Base-by-base conservation (phyloP, 1,140 invertebrate species). In the Drosophila sechellia region DNA sequence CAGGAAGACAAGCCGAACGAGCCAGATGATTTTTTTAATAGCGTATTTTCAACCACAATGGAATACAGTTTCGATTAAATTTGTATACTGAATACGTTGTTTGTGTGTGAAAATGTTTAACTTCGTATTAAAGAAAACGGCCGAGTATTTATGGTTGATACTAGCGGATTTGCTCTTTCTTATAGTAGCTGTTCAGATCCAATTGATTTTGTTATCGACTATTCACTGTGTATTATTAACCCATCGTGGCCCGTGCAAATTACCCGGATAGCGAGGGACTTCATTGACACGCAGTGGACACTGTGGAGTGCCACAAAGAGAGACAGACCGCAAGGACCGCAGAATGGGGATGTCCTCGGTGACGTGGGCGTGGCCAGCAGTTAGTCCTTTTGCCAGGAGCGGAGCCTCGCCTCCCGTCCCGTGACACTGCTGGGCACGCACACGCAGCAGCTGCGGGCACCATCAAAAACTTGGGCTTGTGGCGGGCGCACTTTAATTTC, bases 381-480 rank as follows among this genome's bases (percentile, higher is more conserved):
- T 22, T 42, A 50, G 40, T 13, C 37, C 20, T 22, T 58, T 52
- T 15, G 37, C 31, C 25, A 61, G 46, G 25, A 13, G 39, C 15
- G 42, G 22, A 17, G 48, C 43, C 35, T 17, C 25, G 48, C 43
- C 35, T 17, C 25, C 34, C 40, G 39, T 15, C 34, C 34, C 34
- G 58, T 55, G 75, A 80, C 57, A 81, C 50, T 55, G 71, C 37
- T 60, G 60, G 57, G 57, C 69, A 79, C 54, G 70, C 63, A 83
- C 80, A 55, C 50, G 50, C 79, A 79, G 60, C 80, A 84, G 80
- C 80, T 84, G 80, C 72, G 71, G 76, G 80, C 65, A 68, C 76
- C 80, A 84, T 84, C 80, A 84, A 84, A 70, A 84, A 84, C 80
- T 84, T 84, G 65, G 71, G 76, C 72, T 84, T 84, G 80, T 84